Evolutionary conservation across 2,888 invertebrate species (phyloP).

Genomic region (Anagyrus pseudococci): DNA sequence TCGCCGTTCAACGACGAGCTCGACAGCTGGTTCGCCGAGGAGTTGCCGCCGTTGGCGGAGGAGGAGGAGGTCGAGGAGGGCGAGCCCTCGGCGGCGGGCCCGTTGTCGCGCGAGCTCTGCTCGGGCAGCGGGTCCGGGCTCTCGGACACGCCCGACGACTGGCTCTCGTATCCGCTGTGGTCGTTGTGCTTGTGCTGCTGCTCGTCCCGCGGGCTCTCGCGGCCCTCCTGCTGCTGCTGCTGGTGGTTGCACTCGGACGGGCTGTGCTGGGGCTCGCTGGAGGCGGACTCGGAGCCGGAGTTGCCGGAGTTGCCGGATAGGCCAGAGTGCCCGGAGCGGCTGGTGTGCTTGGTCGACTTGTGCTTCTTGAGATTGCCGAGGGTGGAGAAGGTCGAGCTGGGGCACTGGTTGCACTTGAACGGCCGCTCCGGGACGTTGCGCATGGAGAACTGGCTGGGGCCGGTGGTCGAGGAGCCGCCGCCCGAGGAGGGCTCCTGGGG

Average conservation of each 20-base stretch:
- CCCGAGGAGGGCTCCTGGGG: slow-evolving; percentile 59
- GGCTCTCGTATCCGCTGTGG: slow-evolving; percentile 58
- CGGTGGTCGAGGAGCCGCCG: slow-evolving; percentile 55
- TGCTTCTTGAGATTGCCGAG: slow-evolving; percentile 82
- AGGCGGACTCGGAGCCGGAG: slow-evolving; percentile 58
- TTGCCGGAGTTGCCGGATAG: slow-evolving; percentile 34
- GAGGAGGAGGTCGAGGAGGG: slow-evolving; percentile 55
- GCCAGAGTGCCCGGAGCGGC: too few relatives aligned
- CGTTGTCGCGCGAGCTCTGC: slow-evolving; percentile 30
- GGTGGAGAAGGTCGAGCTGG: slow-evolving; percentile 83
- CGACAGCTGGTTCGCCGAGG: slow-evolving; percentile 29
- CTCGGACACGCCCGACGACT: slow-evolving; percentile 54
- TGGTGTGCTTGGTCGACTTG: slow-evolving; percentile 72
- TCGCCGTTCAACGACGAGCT: slow-evolving; percentile 46
- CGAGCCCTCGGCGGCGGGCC: slow-evolving; percentile 46
- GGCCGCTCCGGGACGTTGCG: slow-evolving; percentile 79
- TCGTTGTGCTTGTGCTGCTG: slow-evolving; percentile 41
- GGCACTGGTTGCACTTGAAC: slow-evolving; percentile 81
- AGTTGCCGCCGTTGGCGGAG: slow-evolving; percentile 39
- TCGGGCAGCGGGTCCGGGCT: slow-evolving; percentile 32
- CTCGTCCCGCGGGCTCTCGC: background rate
- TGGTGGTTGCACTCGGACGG: slow-evolving; percentile 10
- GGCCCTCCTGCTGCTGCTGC: slow-evolving; percentile 2
- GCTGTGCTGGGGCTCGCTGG: slow-evolving; percentile 47
- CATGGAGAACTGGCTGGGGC: slow-evolving; percentile 64